Base-by-base conservation (phyloP, 2,113 vertebrate species). In the Cairina moschata region DNA sequence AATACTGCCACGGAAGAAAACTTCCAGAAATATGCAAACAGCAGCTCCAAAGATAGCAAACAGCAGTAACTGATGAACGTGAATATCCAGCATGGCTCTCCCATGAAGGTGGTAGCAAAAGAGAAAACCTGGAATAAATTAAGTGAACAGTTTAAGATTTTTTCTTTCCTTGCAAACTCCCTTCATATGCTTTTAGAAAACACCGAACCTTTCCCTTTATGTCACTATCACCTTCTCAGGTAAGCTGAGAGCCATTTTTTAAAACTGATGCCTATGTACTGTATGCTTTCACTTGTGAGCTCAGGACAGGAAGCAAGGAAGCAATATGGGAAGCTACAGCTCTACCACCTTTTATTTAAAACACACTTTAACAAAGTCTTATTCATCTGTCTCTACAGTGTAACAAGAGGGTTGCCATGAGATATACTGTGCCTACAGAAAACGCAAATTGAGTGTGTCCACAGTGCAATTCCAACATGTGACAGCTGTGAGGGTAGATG, bases 71-170 rank as follows among this genome's bases (percentile, higher is more conserved):
- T 98, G 98, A 90, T 99, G 99, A 34, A 99, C 95, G 1, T 98
- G 99, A 62, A 98, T 91, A 60, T 99, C 99, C 90, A 99, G 97
- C 98, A 98, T 98, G 18, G 95, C 94, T 94, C 99, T 98, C 55
- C 99, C 99, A 25, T 99, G 99, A n/a, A 99, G 98, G 81, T 99
- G 99, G 94, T 99, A 99, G 42, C 98, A 97, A 96, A 99, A 99
- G 32, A 99, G 96, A 92, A 99, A 99, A 79, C 98, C 99, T 99
- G 95, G 22, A 75, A 85, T 9, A 34, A 68, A 16, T 65, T 42
- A 65, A 74, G 82, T 38, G 11, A 17, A 20, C 54, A 50, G 6
- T 92, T 87, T 82, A 76, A 52, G 46, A 31, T 28, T 1, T 29
- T 82, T 73, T 73, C 15, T 78, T 93, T 8, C 52, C 13, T 68